Percentiles rank a stretch among this genome's conserved stretches.
phyloP scores from a whole-genome alignment of 2,113 vertebrate genomes.

The Gymnocephalus cernua region DNA sequence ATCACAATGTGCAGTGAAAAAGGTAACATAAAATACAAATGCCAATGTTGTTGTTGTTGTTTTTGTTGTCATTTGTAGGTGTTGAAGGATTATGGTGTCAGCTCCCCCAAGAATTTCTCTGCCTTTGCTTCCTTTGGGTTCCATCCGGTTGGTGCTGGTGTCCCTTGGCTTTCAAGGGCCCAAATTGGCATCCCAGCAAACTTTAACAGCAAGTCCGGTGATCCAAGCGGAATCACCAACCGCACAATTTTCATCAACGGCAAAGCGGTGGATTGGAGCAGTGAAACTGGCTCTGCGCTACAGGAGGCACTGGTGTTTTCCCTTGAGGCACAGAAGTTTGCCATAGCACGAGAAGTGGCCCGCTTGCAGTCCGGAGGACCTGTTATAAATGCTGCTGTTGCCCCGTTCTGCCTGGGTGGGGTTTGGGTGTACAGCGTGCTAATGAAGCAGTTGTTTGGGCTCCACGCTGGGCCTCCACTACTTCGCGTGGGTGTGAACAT shows the following conservation, averaged over 20 bases:
- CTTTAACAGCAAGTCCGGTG: slow-evolving; percentile 85
- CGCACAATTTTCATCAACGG: slow-evolving; percentile 86
- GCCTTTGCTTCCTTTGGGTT: slow-evolving; percentile 92
- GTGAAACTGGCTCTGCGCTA: slow-evolving; percentile 80
- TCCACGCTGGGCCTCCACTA: slow-evolving; percentile 81
- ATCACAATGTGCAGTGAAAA: not conserved
- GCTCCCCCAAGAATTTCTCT: slow-evolving; percentile 76
- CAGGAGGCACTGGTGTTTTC: slow-evolving; percentile 88
- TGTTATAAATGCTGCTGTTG: slow-evolving; percentile 82
- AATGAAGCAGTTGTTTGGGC: slow-evolving; percentile 87
- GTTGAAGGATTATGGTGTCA: slow-evolving; percentile 82
- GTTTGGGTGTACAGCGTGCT: slow-evolving; percentile 84
- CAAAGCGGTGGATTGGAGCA: slow-evolving; percentile 88
- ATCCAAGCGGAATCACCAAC: slow-evolving; percentile 81
- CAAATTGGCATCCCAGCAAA: slow-evolving; percentile 91
- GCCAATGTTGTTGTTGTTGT: not conserved
- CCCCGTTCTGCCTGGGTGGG: slow-evolving; percentile 87
- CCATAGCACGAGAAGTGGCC: slow-evolving; percentile 88
- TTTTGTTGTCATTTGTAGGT: slow-evolving; percentile 71
- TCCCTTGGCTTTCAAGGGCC: slow-evolving; percentile 90
- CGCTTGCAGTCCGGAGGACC: slow-evolving; percentile 85
- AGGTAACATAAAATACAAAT: not conserved
- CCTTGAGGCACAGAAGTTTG: slow-evolving; percentile 89
- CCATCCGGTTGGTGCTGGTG: slow-evolving; percentile 90
- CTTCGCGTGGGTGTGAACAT: slow-evolving; percentile 84